Conservation (phyloP, 2,797 vertebrate species). For the Synaphobranchus kaupii region DNA sequence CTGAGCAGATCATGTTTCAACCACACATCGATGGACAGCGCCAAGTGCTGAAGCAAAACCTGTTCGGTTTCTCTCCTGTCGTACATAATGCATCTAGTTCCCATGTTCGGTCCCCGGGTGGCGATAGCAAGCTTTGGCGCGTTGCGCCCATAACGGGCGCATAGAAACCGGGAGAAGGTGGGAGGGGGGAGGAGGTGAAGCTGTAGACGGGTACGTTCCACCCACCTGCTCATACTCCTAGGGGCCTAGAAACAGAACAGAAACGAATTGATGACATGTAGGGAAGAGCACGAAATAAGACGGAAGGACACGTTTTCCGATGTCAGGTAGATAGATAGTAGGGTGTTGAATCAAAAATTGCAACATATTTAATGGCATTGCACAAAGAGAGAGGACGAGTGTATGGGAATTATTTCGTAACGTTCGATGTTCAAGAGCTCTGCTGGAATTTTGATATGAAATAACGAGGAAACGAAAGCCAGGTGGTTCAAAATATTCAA, state of each 20-base stretch:
- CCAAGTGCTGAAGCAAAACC: constrained; percentile 18
- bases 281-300: constrained; percentile 30
- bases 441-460: constrained; percentile 40
- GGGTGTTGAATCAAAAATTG: constrained; percentile 39
- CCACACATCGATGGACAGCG: constrained; percentile 47
- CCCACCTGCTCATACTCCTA: constrained; percentile 57
- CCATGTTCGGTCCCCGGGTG: constrained; percentile 30
- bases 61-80: constrained; percentile 17
- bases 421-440: constrained; percentile 37
- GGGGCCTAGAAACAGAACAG: constrained; percentile 59
- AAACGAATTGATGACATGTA: constrained; percentile 34
- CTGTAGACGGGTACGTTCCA: constrained; percentile 51
- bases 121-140: constrained; percentile 25
- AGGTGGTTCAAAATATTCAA: neutral
- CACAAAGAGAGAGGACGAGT: constrained; percentile 63
- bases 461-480: constrained; percentile 34
- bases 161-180: neutral
- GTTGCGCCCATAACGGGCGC: constrained; percentile 32
- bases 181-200: neutral
- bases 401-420: constrained; percentile 50
- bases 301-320: constrained; percentile 45
- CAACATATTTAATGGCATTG: constrained; percentile 47
- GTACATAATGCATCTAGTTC: constrained; percentile 22
- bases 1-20: constrained; percentile 48
- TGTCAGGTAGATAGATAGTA: constrained; percentile 17